A percentile compares a stretch with the other conserved stretches of the same genome.
phyloP scores from a whole-genome alignment of 2,797 vertebrate genomes.

The Lacerta agilis region DNA sequence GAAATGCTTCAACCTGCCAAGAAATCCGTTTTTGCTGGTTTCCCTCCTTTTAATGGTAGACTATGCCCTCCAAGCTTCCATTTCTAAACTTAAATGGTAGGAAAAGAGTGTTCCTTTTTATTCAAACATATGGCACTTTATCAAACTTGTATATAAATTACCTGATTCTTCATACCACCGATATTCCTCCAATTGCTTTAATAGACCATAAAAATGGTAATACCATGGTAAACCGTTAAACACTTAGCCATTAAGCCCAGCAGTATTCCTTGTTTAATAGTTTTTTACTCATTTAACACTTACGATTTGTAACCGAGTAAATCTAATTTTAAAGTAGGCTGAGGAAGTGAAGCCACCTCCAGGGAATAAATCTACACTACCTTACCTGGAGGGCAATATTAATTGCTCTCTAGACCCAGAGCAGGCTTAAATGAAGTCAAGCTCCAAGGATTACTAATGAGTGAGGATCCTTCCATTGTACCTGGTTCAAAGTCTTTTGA shows the following conservation, averaged over 20 bases:
- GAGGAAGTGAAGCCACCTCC: slow-evolving; percentile 69
- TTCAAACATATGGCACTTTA: slow-evolving; percentile 63
- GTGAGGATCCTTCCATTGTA: slow-evolving; percentile 59
- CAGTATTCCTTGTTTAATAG: slow-evolving; percentile 79
- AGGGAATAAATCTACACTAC: slow-evolving; percentile 64
- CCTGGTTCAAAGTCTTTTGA: slow-evolving; percentile 64
- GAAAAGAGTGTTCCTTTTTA: slow-evolving; percentile 54
- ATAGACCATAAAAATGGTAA: slow-evolving; percentile 80
- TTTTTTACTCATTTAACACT: slow-evolving; percentile 77
- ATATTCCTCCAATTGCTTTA: slow-evolving; percentile 77
- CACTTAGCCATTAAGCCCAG: slow-evolving; percentile 78
- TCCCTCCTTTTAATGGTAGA: background rate
- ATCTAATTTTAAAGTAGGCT: slow-evolving; percentile 79
- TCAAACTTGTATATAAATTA: slow-evolving; percentile 76
- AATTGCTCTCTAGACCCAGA: slow-evolving; percentile 64
- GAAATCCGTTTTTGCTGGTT: background rate
- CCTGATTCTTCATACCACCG: slow-evolving; percentile 73
- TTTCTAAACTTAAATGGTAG: slow-evolving; percentile 42
- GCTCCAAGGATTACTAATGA: slow-evolving; percentile 72
- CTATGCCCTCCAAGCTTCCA: slow-evolving; percentile 6
- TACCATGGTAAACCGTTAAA: slow-evolving; percentile 76
- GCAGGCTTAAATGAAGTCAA: slow-evolving; percentile 69
- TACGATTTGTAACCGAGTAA: slow-evolving; percentile 78
- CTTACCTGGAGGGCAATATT: slow-evolving; percentile 70
- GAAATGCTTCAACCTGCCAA: background rate